These are phyloP conservation scores for Plectrocnemia conspersa DNA, from an alignment of 1,140 invertebrate species.

Conservation along the genomic window DNA sequence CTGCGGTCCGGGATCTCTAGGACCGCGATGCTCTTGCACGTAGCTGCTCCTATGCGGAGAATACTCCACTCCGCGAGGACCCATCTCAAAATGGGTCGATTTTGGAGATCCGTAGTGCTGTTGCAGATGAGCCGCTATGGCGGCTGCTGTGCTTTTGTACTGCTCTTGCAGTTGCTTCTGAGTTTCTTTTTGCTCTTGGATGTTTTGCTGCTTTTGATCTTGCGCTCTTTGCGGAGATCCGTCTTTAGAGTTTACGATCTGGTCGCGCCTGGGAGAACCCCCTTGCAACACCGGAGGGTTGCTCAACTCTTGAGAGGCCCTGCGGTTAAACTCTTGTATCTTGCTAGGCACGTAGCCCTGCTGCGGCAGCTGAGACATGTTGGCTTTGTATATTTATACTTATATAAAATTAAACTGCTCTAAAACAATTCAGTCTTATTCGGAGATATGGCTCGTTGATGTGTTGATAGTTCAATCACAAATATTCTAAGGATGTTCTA, in stretches of 20 bases:
- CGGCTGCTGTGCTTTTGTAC: constrained; percentile 17
- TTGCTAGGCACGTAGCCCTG: constrained; percentile 49
- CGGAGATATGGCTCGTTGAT: no score
- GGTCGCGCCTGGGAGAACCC: constrained; percentile 33
- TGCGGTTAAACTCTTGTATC: constrained; percentile 45
- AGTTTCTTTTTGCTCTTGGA: neutral
- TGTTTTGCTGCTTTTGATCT: constrained; percentile 12
- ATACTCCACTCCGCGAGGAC: constrained; percentile 47
- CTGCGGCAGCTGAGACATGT: constrained; percentile 47
- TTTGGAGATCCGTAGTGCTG: constrained; percentile 34
- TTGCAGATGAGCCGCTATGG: constrained; percentile 27
- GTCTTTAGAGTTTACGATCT: constrained; percentile 26
- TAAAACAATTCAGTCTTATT: no score
- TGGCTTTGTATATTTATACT: no score
- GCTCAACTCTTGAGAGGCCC: constrained; percentile 42
- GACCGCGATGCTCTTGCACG: constrained; percentile 39
- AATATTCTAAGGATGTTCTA: no score
- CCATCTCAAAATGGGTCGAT: constrained; percentile 50
- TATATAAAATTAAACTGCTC: no score
- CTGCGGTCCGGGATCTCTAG: constrained; percentile 43
- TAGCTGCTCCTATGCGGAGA: constrained; percentile 43
- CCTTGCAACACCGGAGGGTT: constrained; percentile 34
- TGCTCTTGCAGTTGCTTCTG: constrained; percentile 12
- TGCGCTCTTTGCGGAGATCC: constrained; percentile 30
- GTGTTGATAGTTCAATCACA: no score